Evolutionary conservation across 2,113 vertebrate genomes (phyloP), one percentile per base, ranked within the genome.

Genomic region (Chlorodrepanis virens): DNA sequence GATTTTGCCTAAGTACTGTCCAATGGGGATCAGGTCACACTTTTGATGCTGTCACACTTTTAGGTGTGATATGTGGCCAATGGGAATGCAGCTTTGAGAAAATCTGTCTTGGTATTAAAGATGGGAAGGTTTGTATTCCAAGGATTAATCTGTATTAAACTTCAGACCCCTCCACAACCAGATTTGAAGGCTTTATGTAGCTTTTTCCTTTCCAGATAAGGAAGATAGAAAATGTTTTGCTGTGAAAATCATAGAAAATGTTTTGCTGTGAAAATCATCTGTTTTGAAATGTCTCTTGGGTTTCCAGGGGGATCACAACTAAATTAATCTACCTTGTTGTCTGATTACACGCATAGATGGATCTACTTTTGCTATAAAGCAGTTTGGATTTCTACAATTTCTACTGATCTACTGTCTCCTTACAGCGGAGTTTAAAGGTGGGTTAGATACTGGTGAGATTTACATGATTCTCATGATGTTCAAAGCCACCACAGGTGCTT

Each of bases 141-240:
- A 82, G 44, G 50, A 69, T 59, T 71, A 54, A 64, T 19, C 54
- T 90, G 25, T 47, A 29, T 75, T 29, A 49, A 81, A 77, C 25
- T 28, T 78, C 42, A 90, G 33, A 68, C 29, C 10, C 21, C 87
- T 47, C 37, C 44, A 83, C 42, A 24, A 44, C 6, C 57, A 50
- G 24, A 50, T 54, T 18, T 50, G 39, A 54, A 86, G 28, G 24
- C 53, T 53, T 29, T 14, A 4, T 28, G 24, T 29, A 59, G 31
- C n/a, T n/a, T 72, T 93, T 88, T 70, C 35, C 54, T 91, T 94
- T 59, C 40, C 77, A 71, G 39, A 29, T 90, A 24, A 93, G 37
- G 78, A 83, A 87, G 39, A 85, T 4, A 37, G n/a, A 71, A 92
- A 35, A 77, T 22, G 14, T 53, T 83, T 86, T 89, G 7, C 47